Percentiles rank a stretch among this genome's conserved stretches.
Conservation (phyloP, 2,113 vertebrate genomes). For the Solea senegalensis region DNA sequence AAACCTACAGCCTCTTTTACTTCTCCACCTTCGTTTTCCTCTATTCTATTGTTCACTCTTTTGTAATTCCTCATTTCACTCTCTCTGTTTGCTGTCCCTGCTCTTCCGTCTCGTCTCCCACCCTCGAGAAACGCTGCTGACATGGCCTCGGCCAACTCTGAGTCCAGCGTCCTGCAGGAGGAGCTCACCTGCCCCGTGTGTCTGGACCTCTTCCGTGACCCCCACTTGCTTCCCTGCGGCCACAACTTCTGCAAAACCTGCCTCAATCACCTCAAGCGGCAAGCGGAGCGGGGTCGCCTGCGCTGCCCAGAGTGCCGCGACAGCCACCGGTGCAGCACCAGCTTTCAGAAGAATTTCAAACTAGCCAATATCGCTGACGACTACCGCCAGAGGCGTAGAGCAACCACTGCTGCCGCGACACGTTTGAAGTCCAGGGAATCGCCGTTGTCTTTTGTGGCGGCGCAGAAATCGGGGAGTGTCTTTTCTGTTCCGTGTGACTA, state of each 20-base stretch:
- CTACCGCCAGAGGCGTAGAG: constrained; percentile 54
- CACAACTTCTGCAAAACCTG: constrained; percentile 83
- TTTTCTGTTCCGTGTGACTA: constrained; percentile 73
- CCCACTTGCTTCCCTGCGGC: constrained; percentile 76
- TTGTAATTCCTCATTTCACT: too few relatives aligned
- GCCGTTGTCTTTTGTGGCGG: not conserved
- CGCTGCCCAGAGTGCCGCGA: constrained; percentile 81
- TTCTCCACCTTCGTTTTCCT: too few relatives aligned
- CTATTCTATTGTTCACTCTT: too few relatives aligned
- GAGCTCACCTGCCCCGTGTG: constrained; percentile 83
- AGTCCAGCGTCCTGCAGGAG: constrained; percentile 72
- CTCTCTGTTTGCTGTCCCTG: too few relatives aligned
- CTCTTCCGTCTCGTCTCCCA: too few relatives aligned
- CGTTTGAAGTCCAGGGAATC: constrained; percentile 29
- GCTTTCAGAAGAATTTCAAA: constrained; percentile 81
- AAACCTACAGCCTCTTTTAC: too few relatives aligned
- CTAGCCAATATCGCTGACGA: constrained; percentile 79
- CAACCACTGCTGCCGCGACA: not conserved
- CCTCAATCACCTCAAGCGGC: constrained; percentile 66
- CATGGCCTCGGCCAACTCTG: constrained; percentile 63
- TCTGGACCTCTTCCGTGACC: constrained; percentile 78
- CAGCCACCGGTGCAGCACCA: constrained; percentile 44
- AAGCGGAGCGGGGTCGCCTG: constrained; percentile 59
- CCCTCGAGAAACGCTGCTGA: not conserved
- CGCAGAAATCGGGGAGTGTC: not conserved